Conservation (phyloP, 2,113 vertebrate species). For the Pollachius pollachius region DNA sequence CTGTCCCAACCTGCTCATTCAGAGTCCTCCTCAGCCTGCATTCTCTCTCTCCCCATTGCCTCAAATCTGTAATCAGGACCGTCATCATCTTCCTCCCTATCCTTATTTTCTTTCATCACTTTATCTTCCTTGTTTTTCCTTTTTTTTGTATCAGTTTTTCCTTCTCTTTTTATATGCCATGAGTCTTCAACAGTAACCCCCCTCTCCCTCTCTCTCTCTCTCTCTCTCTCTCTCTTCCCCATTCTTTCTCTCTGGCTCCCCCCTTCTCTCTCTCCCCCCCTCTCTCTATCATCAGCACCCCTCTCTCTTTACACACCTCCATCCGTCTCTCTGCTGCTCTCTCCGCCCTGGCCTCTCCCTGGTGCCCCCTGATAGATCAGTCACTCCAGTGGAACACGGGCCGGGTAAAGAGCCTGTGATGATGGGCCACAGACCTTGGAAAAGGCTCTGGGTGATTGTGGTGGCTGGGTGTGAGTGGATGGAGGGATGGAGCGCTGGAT, state of each 20-base stretch:
- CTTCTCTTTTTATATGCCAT: too few species aligned
- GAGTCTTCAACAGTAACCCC: too few species aligned
- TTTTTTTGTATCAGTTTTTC: neutral
- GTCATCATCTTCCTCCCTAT: too few species aligned
- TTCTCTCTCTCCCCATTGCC: too few species aligned
- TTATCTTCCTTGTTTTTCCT: neutral
- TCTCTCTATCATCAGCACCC: too few species aligned
- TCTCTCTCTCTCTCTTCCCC: constrained; percentile 2
- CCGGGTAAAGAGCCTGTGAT: too few species aligned
- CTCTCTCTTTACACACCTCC: neutral
- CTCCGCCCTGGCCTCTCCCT: neutral
- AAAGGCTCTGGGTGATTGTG: neutral
- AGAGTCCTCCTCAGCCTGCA: too few species aligned
- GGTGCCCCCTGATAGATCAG: too few species aligned
- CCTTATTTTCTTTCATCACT: constrained; percentile 16
- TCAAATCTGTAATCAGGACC: too few species aligned
- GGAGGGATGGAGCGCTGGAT: neutral
- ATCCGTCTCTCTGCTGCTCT: constrained; percentile 33
- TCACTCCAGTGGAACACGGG: too few species aligned
- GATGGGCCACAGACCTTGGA: too few species aligned
- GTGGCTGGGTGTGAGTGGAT: neutral
- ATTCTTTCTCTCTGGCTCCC: neutral
- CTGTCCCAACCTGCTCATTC: neutral
- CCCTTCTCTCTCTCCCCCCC: neutral
- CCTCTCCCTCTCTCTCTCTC: neutral